These are phyloP conservation scores for Athetis lepigone DNA, from an alignment of 2,888 invertebrate genomes.

Conservation along the genomic window DNA sequence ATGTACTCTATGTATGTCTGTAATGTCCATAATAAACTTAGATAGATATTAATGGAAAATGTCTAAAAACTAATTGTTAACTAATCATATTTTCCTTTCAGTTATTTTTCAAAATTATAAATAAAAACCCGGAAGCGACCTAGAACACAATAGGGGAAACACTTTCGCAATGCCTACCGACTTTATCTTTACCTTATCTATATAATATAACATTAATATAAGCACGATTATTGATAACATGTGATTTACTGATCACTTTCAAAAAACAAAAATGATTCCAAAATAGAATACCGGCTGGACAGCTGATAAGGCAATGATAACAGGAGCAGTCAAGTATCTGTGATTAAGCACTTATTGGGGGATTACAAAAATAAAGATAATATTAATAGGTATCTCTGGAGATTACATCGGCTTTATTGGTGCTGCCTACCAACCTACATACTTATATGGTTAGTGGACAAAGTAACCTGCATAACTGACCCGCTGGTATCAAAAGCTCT, in stretches of 20 bases:
- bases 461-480: not conserved
- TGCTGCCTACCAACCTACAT: no score
- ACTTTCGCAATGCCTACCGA: not conserved
- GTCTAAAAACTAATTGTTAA: no score
- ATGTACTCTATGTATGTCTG: no score
- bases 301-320: constrained; percentile 6
- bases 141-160: constrained; percentile 19
- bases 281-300: not conserved
- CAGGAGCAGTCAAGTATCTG: not conserved
- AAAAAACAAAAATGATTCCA: constrained; percentile 2
- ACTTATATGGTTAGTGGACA: not conserved
- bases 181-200: constrained; percentile 2
- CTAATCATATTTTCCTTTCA: no score
- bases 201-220: not conserved
- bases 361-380: constrained; percentile 22
- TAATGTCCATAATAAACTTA: no score
- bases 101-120: no score
- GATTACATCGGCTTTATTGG: not conserved
- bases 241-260: not conserved
- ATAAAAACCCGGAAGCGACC: not conserved
- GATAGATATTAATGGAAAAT: no score
- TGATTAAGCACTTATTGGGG: constrained; percentile 4
- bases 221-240: no score
- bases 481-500: no score
- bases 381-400: not conserved